Conservation (phyloP, 2,888 invertebrate species). For the Zaprionus bogoriensis region DNA sequence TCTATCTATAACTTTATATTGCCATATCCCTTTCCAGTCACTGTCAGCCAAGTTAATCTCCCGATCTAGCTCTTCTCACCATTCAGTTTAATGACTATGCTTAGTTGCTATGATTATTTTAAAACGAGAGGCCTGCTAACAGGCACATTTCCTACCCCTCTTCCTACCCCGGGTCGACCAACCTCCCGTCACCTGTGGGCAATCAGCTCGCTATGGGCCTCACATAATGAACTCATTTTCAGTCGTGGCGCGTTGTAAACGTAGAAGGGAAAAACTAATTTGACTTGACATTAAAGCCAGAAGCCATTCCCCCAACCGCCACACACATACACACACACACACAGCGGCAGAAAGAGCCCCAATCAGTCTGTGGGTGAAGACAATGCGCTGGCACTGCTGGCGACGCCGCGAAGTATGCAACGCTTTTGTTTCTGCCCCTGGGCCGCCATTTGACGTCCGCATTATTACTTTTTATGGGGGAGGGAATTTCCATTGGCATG, state of each 20-base stretch:
- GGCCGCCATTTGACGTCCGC: constrained; percentile 56
- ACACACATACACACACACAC: constrained; percentile 21
- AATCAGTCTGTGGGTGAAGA: not conserved
- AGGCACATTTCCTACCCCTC: not conserved
- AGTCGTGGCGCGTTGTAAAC: constrained; percentile 12
- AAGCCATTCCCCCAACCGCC: not conserved
- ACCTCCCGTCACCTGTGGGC: not conserved
- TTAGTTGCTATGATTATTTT: not conserved
- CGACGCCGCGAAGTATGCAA: constrained; percentile 45
- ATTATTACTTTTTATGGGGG: constrained; percentile 66
- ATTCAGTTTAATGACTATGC: not conserved
- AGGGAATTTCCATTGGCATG: constrained; percentile 38
- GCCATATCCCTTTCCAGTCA: too few relatives aligned
- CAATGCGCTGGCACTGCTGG: constrained; percentile 4
- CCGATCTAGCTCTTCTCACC: too few relatives aligned
- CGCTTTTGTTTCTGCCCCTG: constrained; percentile 40
- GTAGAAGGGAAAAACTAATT: constrained; percentile 50
- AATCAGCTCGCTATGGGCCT: not conserved
- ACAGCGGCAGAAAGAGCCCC: not conserved
- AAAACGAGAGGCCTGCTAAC: not conserved
- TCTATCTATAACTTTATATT: too few relatives aligned
- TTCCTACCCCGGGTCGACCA: not conserved
- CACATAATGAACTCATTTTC: constrained; percentile 22
- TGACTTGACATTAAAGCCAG: constrained; percentile 44
- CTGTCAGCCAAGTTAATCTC: too few relatives aligned